Percentiles rank a stretch among this genome's conserved stretches.
Conservation (phyloP, 1,140 invertebrate species). For the Lerema accius region DNA sequence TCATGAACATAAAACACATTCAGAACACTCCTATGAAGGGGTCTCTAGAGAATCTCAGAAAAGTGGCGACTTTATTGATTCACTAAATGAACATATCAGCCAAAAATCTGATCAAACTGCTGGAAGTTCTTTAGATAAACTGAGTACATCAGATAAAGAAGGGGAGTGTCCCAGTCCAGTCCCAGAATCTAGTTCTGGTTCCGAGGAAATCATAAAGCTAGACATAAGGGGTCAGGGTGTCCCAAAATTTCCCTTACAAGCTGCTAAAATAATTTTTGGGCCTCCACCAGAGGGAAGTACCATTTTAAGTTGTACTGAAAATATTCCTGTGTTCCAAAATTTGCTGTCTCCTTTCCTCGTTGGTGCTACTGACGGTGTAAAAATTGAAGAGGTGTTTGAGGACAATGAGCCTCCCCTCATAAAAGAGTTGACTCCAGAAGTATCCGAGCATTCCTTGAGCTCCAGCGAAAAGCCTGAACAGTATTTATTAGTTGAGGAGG, state of each 20-base stretch:
- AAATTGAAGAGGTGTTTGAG: conserved; percentile 64
- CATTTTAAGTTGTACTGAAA: conserved; percentile 52
- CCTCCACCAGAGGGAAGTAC: conserved; percentile 63
- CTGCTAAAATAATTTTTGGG: conserved; percentile 75
- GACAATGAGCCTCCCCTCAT: conserved; percentile 33
- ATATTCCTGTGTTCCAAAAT: conserved; percentile 62
- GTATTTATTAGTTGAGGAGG: conserved; percentile 74
- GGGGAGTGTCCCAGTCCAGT: conserved; percentile 42
- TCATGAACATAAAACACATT: conserved; percentile 44
- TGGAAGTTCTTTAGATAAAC: conserved; percentile 39
- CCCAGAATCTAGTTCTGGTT: conserved; percentile 60
- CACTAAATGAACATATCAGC: conserved; percentile 60
- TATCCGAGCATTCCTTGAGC: conserved; percentile 34
- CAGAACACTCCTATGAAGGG: conserved; percentile 30
- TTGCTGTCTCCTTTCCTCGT: conserved; percentile 69
- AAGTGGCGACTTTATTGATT: conserved; percentile 68
- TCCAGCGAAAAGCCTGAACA: conserved; percentile 66
- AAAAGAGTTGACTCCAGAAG: conserved; percentile 36
- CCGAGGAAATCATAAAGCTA: conserved; percentile 79
- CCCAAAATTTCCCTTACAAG: conserved; percentile 60
- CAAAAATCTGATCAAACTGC: conserved; percentile 41
- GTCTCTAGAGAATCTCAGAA: conserved; percentile 51
- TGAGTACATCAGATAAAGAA: conserved; percentile 34
- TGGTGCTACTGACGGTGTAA: conserved; percentile 52
- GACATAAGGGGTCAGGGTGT: conserved; percentile 76